A percentile compares a stretch with the other conserved stretches of the same genome.
Conservation (phyloP, 2,113 vertebrate species). For the Neomonachus schauinslandi region DNA sequence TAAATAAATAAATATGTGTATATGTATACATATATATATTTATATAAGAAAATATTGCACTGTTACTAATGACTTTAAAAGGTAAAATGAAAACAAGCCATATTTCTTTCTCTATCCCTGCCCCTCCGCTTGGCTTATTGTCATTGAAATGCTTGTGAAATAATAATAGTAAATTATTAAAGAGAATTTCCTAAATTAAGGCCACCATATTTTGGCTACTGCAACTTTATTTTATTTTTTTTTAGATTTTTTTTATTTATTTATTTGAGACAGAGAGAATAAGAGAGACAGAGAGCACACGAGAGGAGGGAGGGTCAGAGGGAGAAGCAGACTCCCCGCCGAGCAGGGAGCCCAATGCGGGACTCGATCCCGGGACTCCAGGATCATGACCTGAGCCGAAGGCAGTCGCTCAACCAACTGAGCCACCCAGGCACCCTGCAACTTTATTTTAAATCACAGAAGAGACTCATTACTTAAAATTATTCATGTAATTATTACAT, state of each 20-base stretch:
- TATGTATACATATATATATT: neutral
- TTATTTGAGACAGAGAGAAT: too few relatives aligned
- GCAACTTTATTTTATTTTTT: slow-evolving; percentile 13
- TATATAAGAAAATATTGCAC: neutral
- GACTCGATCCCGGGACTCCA: too few relatives aligned
- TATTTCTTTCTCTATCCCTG: neutral
- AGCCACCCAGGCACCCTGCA: too few relatives aligned
- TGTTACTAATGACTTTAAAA: neutral
- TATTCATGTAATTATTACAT: neutral
- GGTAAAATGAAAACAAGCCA: neutral
- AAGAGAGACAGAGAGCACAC: too few relatives aligned
- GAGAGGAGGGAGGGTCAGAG: too few relatives aligned
- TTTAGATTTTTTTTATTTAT: too few relatives aligned
- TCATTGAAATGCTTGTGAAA: neutral
- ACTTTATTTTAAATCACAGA: neutral
- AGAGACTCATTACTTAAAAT: neutral
- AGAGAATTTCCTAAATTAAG: neutral
- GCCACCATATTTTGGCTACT: neutral
- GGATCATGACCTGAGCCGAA: too few relatives aligned
- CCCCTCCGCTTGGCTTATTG: neutral
- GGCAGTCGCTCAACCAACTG: too few relatives aligned
- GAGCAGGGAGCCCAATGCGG: too few relatives aligned
- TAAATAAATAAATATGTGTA: neutral
- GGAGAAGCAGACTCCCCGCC: too few relatives aligned
- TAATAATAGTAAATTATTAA: neutral